A percentile compares a stretch with the other conserved stretches of the same genome.
Evolutionary conservation across 2,113 vertebrate genomes (phyloP).

Genomic region (Zosterops pallidus): DNA sequence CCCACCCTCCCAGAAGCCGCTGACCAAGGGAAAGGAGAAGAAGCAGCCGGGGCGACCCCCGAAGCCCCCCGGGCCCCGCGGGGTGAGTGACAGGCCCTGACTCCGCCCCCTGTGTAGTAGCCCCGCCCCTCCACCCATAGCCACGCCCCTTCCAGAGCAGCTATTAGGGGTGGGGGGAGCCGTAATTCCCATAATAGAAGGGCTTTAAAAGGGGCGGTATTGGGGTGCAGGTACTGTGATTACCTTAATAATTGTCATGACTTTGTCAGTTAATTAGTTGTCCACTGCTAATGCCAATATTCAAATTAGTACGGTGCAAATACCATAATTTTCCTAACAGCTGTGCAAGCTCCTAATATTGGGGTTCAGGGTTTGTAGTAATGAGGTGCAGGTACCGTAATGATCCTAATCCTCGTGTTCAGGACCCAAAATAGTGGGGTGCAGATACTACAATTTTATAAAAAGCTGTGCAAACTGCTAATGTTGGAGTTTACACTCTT

Average conservation of each 20-base stretch:
- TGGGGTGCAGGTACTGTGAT: no score
- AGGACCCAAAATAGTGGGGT: not conserved
- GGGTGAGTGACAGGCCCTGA: not conserved
- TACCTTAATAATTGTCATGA: no score
- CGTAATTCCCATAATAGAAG: not conserved
- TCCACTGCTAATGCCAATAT: no score
- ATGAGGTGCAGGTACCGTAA: not conserved
- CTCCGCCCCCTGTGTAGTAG: accelerated
- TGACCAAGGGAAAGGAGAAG: not conserved
- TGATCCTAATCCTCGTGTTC: not conserved
- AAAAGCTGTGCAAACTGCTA: accelerated
- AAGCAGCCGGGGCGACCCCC: not conserved
- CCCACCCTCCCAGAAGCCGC: no score
- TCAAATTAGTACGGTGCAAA: no score
- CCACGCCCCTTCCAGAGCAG: not conserved
- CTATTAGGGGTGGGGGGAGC: not conserved
- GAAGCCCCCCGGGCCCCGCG: not conserved
- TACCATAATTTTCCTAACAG: no score
- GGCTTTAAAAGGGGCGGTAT: not conserved
- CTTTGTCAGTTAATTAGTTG: no score
- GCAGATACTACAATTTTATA: accelerated
- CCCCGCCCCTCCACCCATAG: accelerated
- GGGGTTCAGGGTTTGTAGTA: not conserved
- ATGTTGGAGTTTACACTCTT: not conserved
- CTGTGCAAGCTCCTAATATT: no score